A percentile compares a stretch with the other conserved stretches of the same genome.
Evolutionary conservation across 2,113 vertebrate species (phyloP).

Genomic region (Rhabdomys dilectus): DNA sequence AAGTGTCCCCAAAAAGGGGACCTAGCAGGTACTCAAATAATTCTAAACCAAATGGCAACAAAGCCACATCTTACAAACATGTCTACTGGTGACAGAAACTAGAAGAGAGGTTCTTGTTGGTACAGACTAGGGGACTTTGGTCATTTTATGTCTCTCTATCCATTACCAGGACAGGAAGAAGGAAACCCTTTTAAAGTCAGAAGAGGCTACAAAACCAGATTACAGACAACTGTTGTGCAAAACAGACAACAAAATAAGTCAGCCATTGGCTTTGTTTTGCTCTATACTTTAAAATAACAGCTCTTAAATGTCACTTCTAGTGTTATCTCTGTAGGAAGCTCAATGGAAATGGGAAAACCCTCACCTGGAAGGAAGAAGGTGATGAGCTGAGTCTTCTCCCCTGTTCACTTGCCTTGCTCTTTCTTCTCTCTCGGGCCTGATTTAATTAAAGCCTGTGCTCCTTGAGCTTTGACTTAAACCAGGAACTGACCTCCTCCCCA

Average conservation of each 20-base stretch:
- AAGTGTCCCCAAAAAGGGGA: background rate
- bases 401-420: background rate
- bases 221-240: background rate
- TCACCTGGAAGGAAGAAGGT: too few relatives aligned
- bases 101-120: background rate
- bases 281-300: background rate
- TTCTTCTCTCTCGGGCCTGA: background rate
- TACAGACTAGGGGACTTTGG: background rate
- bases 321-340: background rate
- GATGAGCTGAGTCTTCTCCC: too few relatives aligned
- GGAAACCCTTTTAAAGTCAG: background rate
- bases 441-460: background rate
- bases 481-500: background rate
- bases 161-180: background rate
- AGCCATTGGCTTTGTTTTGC: background rate
- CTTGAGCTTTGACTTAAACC: background rate
- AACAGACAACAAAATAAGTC: background rate
- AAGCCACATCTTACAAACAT: background rate
- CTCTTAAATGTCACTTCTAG: background rate
- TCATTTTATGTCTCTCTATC: background rate
- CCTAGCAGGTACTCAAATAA: too few relatives aligned
- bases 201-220: background rate
- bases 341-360: background rate
- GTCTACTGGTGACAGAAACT: background rate
- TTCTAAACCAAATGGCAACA: background rate